Evolutionary conservation across 2,113 vertebrate species (phyloP).

Genomic region (Nestor notabilis): DNA sequence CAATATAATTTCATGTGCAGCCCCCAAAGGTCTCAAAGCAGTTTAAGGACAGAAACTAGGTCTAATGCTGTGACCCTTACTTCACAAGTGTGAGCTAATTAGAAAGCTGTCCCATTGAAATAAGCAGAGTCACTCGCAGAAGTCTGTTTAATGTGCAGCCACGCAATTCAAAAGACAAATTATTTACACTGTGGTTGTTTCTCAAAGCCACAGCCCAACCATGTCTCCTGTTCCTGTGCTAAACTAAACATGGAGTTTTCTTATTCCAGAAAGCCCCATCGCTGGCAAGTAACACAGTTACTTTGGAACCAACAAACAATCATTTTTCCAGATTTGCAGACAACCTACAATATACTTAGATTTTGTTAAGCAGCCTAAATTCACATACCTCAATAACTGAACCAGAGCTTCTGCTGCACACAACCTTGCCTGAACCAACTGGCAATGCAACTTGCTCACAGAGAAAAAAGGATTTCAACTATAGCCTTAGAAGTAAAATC

Average conservation of each 20-base stretch:
- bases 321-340: neutral
- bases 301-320: neutral
- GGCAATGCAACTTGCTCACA: accelerated
- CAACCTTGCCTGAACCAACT: neutral
- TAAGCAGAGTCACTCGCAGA: neutral
- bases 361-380: neutral
- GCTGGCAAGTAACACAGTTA: neutral
- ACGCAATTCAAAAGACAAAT: neutral
- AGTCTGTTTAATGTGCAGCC: neutral
- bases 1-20: neutral
- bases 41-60: neutral
- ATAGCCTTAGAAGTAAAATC: neutral
- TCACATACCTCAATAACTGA: neutral
- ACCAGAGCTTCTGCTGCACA: neutral
- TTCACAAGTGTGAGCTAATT: neutral
- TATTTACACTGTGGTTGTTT: neutral
- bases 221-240: neutral
- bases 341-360: neutral
- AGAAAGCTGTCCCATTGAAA: neutral
- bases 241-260: neutral
- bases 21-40: neutral
- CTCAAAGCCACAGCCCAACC: neutral
- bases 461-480: neutral
- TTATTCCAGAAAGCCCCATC: neutral
- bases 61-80: neutral